Evolutionary conservation across 2,888 invertebrate genomes (phyloP), one percentile per base, ranked within the genome.

Genomic region (Coelogynopora nodosa): DNA sequence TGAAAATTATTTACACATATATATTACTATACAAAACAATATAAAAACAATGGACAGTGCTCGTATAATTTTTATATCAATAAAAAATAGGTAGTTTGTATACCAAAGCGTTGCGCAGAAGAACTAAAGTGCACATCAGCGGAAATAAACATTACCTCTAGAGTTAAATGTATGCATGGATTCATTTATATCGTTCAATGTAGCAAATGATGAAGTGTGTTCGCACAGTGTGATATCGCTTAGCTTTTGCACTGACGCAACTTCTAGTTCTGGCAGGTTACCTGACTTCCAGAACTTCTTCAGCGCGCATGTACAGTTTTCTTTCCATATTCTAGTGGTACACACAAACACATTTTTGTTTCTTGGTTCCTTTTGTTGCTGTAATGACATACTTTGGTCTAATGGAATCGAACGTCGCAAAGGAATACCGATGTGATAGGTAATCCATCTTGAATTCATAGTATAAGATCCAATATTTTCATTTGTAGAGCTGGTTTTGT

Each of bases 161-260:
- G 74, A 74, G 74, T 74, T 74, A 74, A 74, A 74, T 26, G 23
- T 5, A 74, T 74, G 18, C 74, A n/a, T 74, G 74, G 23, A 74
- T 74, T 74, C 23, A 74, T 74, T 74, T 74, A 74, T 23, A 74
- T 26, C 74, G 74, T 23, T 13, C 74, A 74, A 26, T 74, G 74
- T 10, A 74, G 74, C 18, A 74, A 74, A 74, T 13, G 74, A 74
- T 13, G 74, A 74, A 74, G 74, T 74, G 74, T 74, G 74, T 74
- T 26, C 2, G 5, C 74, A 74, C 2, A 74, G 74, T 74, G 74
- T 74, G 27, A 74, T 74, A 74, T 74, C 74, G 74, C 74, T 74
- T n/a, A 74, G 74, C 74, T 74, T 74, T 74, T 74, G 74, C 74
- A 74, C 74, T 23, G 74, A 74, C 74, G 74, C 74, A 13, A 74